These are phyloP conservation scores for Poecile atricapillus DNA, from an alignment of 2,113 vertebrate species.

Conservation along the genomic window DNA sequence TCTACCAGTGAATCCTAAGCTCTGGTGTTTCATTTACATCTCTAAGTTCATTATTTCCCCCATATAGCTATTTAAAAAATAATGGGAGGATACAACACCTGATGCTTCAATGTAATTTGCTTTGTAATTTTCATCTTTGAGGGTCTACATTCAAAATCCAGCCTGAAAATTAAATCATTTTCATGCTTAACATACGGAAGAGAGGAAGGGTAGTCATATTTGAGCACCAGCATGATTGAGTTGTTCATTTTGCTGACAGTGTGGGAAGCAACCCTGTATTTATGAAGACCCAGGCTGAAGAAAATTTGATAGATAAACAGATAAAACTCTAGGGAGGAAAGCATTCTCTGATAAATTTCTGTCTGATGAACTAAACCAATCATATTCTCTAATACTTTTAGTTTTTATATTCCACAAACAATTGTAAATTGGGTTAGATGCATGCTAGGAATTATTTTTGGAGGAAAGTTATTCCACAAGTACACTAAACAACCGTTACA, in stretches of 20 bases:
- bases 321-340: not conserved
- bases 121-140: not conserved
- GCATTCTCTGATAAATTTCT: not conserved
- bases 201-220: not conserved
- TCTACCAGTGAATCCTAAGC: not conserved
- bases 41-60: not conserved
- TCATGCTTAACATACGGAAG: not conserved
- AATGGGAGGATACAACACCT: not conserved
- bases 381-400: not conserved
- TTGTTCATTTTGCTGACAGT: not conserved
- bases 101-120: not conserved
- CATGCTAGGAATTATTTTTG: not conserved
- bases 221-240: not conserved
- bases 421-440: not conserved
- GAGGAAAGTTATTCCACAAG: not conserved
- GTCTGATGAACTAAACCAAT: not conserved
- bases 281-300: accelerated
- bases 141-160: not conserved
- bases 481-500: not conserved
- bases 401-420: not conserved
- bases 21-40: not conserved
- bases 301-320: not conserved
- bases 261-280: not conserved
- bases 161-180: not conserved
- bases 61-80: not conserved